A percentile compares a stretch with the other conserved stretches of the same genome.
Conservation (phyloP, 2,113 vertebrate genomes). For the Sakesphorus luctuosus region DNA sequence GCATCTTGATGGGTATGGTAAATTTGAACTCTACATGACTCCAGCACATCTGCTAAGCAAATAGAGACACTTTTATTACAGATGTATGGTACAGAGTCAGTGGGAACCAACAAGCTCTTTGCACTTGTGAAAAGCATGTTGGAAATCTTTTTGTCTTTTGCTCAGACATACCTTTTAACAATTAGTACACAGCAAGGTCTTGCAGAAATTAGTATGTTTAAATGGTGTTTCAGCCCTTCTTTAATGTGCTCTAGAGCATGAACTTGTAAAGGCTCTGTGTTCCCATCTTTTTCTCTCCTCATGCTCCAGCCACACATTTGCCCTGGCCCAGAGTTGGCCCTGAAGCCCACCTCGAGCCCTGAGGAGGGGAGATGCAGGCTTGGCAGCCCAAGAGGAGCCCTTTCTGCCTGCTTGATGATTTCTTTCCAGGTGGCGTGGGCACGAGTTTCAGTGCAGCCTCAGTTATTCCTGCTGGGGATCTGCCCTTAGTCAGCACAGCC, state of each 20-base stretch:
- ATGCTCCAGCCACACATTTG: fast-evolving
- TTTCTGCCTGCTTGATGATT: background rate
- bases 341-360: background rate
- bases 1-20: slow-evolving; percentile 44
- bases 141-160: background rate
- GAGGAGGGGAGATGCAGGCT: background rate
- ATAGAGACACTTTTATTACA: background rate
- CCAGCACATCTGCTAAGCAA: slow-evolving; percentile 23
- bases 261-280: background rate
- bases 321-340: background rate
- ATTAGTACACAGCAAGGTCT: background rate
- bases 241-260: background rate
- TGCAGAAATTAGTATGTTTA: background rate
- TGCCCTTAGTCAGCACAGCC: slow-evolving; percentile 2
- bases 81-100: background rate
- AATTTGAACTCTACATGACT: slow-evolving; percentile 67
- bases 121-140: background rate
- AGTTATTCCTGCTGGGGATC: background rate
- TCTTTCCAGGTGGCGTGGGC: background rate
- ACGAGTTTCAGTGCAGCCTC: background rate
- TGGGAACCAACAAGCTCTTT: background rate
- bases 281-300: background rate
- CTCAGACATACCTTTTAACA: background rate
- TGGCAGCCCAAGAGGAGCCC: background rate
- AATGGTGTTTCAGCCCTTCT: background rate